phyloP scores from a whole-genome alignment of 2,888 invertebrate genomes.

The Abscondita cerata region DNA sequence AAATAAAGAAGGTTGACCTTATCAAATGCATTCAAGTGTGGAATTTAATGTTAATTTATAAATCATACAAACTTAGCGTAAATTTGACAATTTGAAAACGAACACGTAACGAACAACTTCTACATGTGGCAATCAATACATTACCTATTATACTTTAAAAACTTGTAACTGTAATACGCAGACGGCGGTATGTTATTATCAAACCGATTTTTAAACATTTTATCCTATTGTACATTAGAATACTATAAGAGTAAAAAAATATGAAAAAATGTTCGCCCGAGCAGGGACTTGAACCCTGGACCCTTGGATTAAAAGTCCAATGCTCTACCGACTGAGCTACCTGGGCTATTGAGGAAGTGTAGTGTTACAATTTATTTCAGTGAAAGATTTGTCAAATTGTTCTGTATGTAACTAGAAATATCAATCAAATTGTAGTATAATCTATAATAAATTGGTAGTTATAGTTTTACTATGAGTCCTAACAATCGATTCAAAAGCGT shows the following conservation, averaged over 20 bases:
- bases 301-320: conserved; percentile 78
- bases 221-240: neutral
- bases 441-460: too few relatives aligned
- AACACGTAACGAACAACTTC: neutral
- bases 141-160: neutral
- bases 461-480: too few relatives aligned
- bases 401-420: too few relatives aligned
- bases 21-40: neutral
- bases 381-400: too few relatives aligned
- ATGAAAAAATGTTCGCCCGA: conserved; percentile 63
- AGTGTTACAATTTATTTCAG: too few relatives aligned
- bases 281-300: conserved; percentile 78
- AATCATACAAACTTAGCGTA: neutral
- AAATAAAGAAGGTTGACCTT: neutral
- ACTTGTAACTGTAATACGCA: neutral
- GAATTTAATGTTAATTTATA: neutral
- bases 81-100: neutral
- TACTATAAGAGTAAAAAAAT: too few relatives aligned
- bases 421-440: too few relatives aligned
- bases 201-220: neutral
- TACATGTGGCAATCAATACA: neutral
- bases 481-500: too few relatives aligned
- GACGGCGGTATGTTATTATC: neutral
- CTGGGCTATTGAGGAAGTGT: too few relatives aligned
- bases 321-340: conserved; percentile 76